Percentiles rank a stretch among this genome's conserved stretches.
Evolutionary conservation across 2,113 vertebrate genomes (phyloP).

Genomic region (Numenius arquata): DNA sequence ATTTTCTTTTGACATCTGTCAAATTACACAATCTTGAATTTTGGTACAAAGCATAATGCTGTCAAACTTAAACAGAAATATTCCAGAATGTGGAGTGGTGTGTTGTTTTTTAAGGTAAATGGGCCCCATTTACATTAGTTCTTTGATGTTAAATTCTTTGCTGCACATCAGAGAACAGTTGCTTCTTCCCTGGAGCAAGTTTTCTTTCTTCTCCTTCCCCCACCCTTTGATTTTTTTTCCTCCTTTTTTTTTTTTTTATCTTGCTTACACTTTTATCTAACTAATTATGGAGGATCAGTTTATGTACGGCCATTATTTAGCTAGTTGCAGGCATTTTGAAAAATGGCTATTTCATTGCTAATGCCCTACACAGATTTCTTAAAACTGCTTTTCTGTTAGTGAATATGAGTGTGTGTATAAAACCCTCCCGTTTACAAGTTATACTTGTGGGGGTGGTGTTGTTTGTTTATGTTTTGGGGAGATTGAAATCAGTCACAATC

Average conservation of each 20-base stretch:
- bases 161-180: constrained; percentile 79
- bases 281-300: constrained; percentile 73
- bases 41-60: constrained; percentile 59
- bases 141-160: constrained; percentile 82
- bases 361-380: constrained; percentile 32
- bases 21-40: constrained; percentile 60
- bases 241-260: neutral
- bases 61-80: constrained; percentile 67
- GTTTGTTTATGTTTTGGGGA: neutral
- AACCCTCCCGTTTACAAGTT: neutral
- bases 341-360: constrained; percentile 53
- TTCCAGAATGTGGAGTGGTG: constrained; percentile 58
- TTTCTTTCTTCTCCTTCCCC: constrained; percentile 59
- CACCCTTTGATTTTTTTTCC: constrained; percentile 28
- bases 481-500: neutral
- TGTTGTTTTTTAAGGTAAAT: constrained; percentile 73
- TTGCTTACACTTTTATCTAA: constrained; percentile 68
- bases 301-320: constrained; percentile 56
- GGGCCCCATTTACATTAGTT: constrained; percentile 75
- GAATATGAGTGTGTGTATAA: neutral
- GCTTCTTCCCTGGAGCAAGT: constrained; percentile 78
- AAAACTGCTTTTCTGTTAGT: constrained; percentile 14
- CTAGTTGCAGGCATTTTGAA: constrained; percentile 63
- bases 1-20: constrained; percentile 65
- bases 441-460: neutral